Evolutionary conservation across 2,888 invertebrate species (phyloP).

Genomic region (Geotrupes spiniger): DNA sequence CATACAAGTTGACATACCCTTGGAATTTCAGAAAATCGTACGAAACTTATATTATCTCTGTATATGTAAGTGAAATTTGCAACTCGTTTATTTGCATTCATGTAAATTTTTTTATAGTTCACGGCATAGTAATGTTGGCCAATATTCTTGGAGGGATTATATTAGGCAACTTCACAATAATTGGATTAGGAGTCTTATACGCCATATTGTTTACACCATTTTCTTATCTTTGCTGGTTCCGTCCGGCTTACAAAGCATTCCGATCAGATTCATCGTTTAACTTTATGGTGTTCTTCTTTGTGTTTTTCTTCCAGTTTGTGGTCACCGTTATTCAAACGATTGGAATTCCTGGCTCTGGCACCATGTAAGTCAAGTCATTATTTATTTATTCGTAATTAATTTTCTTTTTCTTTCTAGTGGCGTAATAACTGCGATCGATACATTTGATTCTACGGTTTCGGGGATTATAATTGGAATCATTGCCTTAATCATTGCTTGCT

Average conservation of each 20-base stretch:
- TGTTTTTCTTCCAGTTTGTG: conserved; percentile 94
- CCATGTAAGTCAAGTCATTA: conserved; percentile 66
- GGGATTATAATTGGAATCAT: conserved; percentile 74
- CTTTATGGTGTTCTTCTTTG: conserved; percentile 99
- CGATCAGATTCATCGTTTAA: conserved; percentile 98
- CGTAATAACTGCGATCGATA: conserved; percentile 70
- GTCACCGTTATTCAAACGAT: conserved; percentile 85
- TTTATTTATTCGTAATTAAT: conserved; percentile 11
- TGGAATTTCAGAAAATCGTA: conserved; percentile 96
- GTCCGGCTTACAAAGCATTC: conserved; percentile 99
- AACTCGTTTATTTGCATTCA: not conserved
- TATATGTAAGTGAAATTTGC: conserved; percentile 78
- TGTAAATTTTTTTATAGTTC: conserved; percentile 67
- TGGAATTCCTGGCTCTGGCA: conserved; percentile 80
- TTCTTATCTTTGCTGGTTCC: conserved; percentile 98
- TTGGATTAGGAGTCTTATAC: conserved; percentile 88
- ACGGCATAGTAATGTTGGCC: conserved; percentile 77
- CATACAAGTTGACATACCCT: conserved; percentile 96
- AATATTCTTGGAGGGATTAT: conserved; percentile 86
- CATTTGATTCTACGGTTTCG: conserved; percentile 55
- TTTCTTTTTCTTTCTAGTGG: conserved; percentile 59
- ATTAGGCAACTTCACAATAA: conserved; percentile 69
- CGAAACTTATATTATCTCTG: conserved; percentile 93
- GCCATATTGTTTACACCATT: conserved; percentile 90
- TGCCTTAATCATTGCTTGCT: conserved; percentile 72